Evolutionary conservation across 2,113 vertebrate species (phyloP), one percentile per base, ranked within the genome.

Genomic region (Todiramphus saurophagus): DNA sequence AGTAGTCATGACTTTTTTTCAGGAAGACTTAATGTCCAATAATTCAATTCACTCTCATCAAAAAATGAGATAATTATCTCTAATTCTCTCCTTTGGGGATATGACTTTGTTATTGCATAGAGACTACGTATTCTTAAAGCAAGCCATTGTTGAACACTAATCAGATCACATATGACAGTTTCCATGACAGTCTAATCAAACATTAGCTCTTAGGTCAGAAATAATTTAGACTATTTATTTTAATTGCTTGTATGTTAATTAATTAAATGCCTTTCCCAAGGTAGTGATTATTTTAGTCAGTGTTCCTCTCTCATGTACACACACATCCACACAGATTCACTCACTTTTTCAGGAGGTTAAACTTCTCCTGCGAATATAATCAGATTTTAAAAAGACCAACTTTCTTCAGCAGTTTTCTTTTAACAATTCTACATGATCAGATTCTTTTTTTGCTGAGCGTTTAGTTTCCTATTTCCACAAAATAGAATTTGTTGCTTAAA

Each of bases 41-140:
- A 94, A 75, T 94, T 96, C 58, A 95, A 82, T 92, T 90, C 62
- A 69, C 19, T 80, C 18, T 90, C 70, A 80, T 93, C 20, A 93
- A 77, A 94, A 94, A 87, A 82, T 66, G 53, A 86, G 66, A 90
- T 94, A 84, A 95, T 95, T 86, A 44, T 92, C 46, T 92, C 64
- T 78, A 92, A 90, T 92, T 90, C n/a, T 78, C 24, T 93, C 50
- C 53, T 85, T 50, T 88, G 84, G n/a, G 73, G 17, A 39, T 79
- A 25, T 39, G 77, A 83, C 58, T 91, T 94, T 94, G 69, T 93
- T 91, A 67, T 89, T 30, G 0, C 72, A 44, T 44, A 50, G 43
- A 66, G 35, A 83, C 67, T 85, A 73, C 63, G 17, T 89, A 80
- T 87, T 90, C 81, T 94, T 91, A 63, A 80, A 85, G 63, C 41